Evolutionary conservation across 2,888 invertebrate species (phyloP), one percentile per base, ranked within the genome.

Genomic region (Gastrophysa polygoni): DNA sequence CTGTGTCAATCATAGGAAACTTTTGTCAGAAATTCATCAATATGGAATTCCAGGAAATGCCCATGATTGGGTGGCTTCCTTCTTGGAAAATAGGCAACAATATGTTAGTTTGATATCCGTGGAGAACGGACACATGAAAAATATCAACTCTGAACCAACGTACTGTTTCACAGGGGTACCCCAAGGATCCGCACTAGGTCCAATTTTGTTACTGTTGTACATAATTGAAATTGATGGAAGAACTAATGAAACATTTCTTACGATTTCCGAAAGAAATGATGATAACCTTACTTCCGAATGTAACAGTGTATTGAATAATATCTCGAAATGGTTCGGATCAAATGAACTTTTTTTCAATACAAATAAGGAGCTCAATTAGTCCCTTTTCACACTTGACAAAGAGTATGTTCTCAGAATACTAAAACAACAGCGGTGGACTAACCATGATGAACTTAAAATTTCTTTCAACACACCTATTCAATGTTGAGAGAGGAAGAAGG

Each of bases 1-100:
- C 4, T 47, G 47, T 32, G 63, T 59, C n/a, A 44, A 59, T 50
- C 59, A 48, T 16, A 16, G 17, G 10, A 44, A 14, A 5, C 43
- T 63, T n/a, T 14, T 54, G 2, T 17, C 10, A 2, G 58, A 47
- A 57, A 24, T 57, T 21, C 14, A 10, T 16, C 44, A 10, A 11
- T 59, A 28, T 11, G 34, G 47, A 14, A 46, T 52, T 10, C 24
- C 32, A 7, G 51, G 59, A 11, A 34, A 17, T 5, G 21, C 51
- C 17, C 21, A 46, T 24, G 16, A 14, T 2, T 59, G 54, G 34
- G 47, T 52, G 21, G n/a, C 6, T 1, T 46, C 46, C 2, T 52
- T 59, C 28, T 18, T 59, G n/a, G 14, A 11, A 5, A 43, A 51
- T 17, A 29, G 59, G 14, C 16, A 44, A 11, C 51, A 59, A 20